Conservation (phyloP, 1,140 invertebrate genomes). For the Lepidurus apus region DNA sequence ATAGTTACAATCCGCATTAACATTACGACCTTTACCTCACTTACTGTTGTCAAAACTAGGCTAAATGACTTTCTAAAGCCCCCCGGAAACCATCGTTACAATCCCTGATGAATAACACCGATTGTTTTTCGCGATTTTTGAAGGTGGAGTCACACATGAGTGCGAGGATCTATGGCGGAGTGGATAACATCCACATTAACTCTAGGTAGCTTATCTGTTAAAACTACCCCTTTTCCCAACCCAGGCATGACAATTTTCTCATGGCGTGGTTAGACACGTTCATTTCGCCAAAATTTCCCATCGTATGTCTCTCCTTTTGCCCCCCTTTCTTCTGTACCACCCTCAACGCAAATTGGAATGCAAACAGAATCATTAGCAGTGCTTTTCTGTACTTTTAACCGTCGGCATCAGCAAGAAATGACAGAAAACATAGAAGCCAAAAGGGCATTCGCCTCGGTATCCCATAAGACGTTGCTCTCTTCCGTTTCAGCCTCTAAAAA, state of each 20-base stretch:
- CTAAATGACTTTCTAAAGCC: constrained; percentile 7
- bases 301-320: neutral
- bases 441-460: no score
- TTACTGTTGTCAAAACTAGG: neutral
- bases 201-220: neutral
- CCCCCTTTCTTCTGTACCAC: neutral
- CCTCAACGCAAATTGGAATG: no score
- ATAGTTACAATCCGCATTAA: neutral
- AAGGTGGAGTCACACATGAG: neutral
- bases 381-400: no score
- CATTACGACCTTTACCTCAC: neutral
- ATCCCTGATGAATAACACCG: neutral
- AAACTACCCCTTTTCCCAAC: neutral
- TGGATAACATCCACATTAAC: no score
- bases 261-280: neutral
- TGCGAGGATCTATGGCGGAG: neutral
- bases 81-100: neutral
- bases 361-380: no score
- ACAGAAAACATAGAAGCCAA: no score
- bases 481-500: neutral
- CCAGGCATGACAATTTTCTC: neutral
- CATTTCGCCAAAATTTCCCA: neutral
- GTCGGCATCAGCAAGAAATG: no score
- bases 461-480: neutral
- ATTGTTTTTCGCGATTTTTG: neutral